phyloP scores from a whole-genome alignment of 2,888 invertebrate species.

The Cosmia pyralina region DNA sequence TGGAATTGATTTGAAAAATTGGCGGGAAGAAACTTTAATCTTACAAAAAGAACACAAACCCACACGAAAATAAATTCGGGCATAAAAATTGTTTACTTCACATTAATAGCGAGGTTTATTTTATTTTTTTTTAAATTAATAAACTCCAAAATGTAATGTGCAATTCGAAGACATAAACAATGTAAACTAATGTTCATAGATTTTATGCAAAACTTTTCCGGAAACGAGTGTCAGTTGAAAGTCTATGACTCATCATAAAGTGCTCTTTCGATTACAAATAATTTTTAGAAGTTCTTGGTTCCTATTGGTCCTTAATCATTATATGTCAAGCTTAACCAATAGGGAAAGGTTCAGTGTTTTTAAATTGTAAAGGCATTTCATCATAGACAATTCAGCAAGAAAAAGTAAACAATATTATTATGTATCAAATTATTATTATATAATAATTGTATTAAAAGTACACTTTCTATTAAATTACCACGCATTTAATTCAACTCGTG shows the following conservation, averaged over 20 bases:
- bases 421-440: no score
- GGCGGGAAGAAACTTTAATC: constrained; percentile 79
- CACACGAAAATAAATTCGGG: constrained; percentile 12
- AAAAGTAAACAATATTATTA: not conserved
- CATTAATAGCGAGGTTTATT: not conserved
- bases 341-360: constrained; percentile 54
- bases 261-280: constrained; percentile 76
- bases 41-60: constrained; percentile 29
- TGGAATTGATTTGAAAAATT: constrained; percentile 85
- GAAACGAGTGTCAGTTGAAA: constrained; percentile 89
- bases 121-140: constrained; percentile 13
- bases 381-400: constrained; percentile 50
- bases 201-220: constrained; percentile 83
- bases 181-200: constrained; percentile 78
- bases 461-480: no score
- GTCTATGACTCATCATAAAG: constrained; percentile 87
- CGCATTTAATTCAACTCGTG: not conserved
- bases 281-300: constrained; percentile 29
- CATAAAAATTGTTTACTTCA: not conserved
- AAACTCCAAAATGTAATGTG: constrained; percentile 38
- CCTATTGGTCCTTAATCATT: constrained; percentile 55
- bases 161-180: constrained; percentile 76
- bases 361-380: not conserved
- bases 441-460: not conserved
- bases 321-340: constrained; percentile 56